Percentiles rank a stretch among this genome's conserved stretches.
These are phyloP conservation scores for Erpetoichthys calabaricus DNA, from an alignment of 2,797 vertebrate genomes.

Conservation along the genomic window DNA sequence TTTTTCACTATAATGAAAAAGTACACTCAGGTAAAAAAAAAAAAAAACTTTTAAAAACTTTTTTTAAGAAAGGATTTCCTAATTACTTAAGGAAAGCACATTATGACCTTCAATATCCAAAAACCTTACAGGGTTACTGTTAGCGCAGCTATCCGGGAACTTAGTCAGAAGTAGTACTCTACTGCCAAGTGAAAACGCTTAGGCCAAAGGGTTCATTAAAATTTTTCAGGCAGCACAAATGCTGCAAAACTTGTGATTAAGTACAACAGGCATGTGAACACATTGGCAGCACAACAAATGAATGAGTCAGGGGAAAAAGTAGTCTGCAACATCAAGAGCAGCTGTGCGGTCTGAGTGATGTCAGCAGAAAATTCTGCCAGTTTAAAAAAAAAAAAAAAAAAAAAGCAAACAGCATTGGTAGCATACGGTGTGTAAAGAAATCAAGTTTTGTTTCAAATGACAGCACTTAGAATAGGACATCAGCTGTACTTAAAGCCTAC, in stretches of 20 bases:
- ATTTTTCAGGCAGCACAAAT: not conserved
- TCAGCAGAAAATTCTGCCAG: not conserved
- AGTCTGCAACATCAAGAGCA: not conserved
- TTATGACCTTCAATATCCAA: not conserved
- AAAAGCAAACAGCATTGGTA: too few relatives aligned
- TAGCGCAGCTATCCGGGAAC: not conserved
- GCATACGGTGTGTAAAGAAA: too few relatives aligned
- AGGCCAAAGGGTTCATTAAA: conserved; percentile 3
- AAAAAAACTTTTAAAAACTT: too few relatives aligned
- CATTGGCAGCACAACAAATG: not conserved
- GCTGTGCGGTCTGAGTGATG: not conserved
- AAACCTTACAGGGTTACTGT: not conserved
- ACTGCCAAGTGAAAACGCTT: not conserved
- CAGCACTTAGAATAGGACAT: too few relatives aligned
- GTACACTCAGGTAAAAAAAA: too few relatives aligned
- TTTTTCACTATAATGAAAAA: too few relatives aligned
- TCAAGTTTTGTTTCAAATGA: too few relatives aligned
- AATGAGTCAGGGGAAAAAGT: not conserved
- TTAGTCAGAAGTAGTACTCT: conserved; percentile 9
- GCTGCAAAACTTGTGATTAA: not conserved
- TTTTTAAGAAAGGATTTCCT: not conserved
- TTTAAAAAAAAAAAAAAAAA: not conserved
- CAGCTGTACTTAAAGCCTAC: too few relatives aligned
- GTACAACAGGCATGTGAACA: not conserved
- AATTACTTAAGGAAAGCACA: not conserved